A percentile compares a stretch with the other conserved stretches of the same genome.
These are phyloP conservation scores for Aphelenchoides bicaudatus DNA, from an alignment of 2,888 invertebrate species.

Conservation along the genomic window DNA sequence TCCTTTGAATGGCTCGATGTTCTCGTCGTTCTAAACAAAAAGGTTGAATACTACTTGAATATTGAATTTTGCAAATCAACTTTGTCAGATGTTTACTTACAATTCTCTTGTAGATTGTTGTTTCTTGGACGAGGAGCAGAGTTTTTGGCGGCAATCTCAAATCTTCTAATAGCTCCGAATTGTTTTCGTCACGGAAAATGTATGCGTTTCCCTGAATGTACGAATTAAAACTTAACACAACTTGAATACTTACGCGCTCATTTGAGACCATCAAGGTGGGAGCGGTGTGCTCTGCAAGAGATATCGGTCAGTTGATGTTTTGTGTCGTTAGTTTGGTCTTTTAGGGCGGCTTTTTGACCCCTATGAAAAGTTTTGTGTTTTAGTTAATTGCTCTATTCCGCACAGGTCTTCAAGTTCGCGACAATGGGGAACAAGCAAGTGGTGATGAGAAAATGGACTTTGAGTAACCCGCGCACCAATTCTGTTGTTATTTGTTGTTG, in stretches of 20 bases:
- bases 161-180: conserved; percentile 1
- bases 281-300: conserved; percentile 3
- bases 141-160: conserved; percentile 31
- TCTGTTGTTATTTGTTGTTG: no score
- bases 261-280: conserved; percentile 10
- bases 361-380: no score
- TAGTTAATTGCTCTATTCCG: no score
- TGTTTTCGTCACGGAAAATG: background rate
- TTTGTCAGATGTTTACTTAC: conserved; percentile 5
- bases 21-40: background rate
- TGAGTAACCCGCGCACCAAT: no score
- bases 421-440: no score
- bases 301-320: no score
- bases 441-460: no score
- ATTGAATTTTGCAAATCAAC: conserved; percentile 11
- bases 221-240: background rate
- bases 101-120: conserved; percentile 23
- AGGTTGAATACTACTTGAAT: background rate
- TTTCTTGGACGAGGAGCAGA: conserved; percentile 32
- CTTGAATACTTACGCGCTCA: background rate
- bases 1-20: conserved; percentile 7
- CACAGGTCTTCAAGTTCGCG: no score
- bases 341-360: no score
- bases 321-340: no score
- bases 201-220: background rate